Evolutionary conservation across 1,140 invertebrate species (phyloP), one percentile per base, ranked within the genome.

Genomic region (Luehdorfia chinensis): DNA sequence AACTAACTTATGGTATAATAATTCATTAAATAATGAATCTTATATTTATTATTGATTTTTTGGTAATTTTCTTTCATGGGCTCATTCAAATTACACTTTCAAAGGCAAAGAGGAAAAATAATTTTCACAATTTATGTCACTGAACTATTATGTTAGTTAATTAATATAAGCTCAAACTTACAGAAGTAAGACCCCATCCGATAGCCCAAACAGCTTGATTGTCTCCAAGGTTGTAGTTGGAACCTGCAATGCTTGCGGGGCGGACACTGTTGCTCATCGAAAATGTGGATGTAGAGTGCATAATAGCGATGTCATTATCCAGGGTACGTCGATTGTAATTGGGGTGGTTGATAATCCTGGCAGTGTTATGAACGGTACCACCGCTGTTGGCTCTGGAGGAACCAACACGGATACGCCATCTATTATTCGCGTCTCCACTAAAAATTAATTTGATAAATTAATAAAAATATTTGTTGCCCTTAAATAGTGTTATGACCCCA

Each of bases 271-370:
- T 28, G 0, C 33, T 55, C 0, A 76, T 69, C 13, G 63, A 50
- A 2, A 84, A 57, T 0, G 57, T 11, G 0, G 47, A 34, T 1
- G 66, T 25, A 4, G 83, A 67, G 31, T 46, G 88, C 11, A 73
- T n/a, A 2, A 93, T 39, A 0, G 88, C 89, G 7, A 93, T 87
- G 39, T 93, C 92, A 49, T 90, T 88, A 44, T 90, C 81, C 0
- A 53, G 8, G 2, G 43, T 50, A 0, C n/a, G 2, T 1, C 1
- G 1, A 14, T 54, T 44, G 44, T 55, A 77, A 1, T 36, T 28
- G 1, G 58, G 47, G 30, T 77, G 66, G 4, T 56, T 44, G 4
- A 66, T 55, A 2, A 80, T 47, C 0, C 23, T 36, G 13, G 18
- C 41, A 14, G 32, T 18, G 21, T 33, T 59, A 21, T 58, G 47